Base-by-base conservation (phyloP, 2,113 vertebrate genomes). In the Ascaphus truei region DNA sequence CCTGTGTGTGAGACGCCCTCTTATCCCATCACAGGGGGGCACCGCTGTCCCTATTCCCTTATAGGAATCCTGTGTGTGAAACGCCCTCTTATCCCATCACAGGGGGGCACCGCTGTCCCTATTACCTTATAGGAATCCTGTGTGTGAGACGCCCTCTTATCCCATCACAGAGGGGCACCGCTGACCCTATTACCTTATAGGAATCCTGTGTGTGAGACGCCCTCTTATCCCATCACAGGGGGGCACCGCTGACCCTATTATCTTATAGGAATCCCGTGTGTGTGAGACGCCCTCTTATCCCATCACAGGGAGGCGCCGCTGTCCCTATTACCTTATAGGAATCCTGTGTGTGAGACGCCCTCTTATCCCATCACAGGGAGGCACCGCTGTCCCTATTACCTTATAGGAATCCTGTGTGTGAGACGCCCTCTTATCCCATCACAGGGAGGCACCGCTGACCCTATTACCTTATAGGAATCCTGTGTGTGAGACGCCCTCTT, bases 341-440 rank as follows among this genome's bases (percentile, higher is more conserved):
- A 45, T 45, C 41, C 16, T n/a, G 2, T 18, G 41, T 45, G n/a
- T 45, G 41, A 18, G 41, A 45, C n/a, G 41, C 41, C 4, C 41
- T 45, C n/a, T 45, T 45, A 18, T 18, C 41, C 41, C 41, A 20
- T 7, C 10, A 45, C 5, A 11, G 71, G 83, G 81, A 30, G 12
- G 1, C 11, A 15, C 6, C 4, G 3, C 16, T 48, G n/a, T n/a
- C 5, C 20, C 39, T 41, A n/a, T n/a, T n/a, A n/a, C n/a, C n/a
- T n/a, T n/a, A 3, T 3, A 41, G 39, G 39, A 41, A 45, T 45
- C 41, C 16, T n/a, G 2, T 18, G 41, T 45, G n/a, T 45, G 41
- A 18, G 41, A 45, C n/a, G 41, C 41, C 4, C 41, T 45, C n/a
- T 45, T 45, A 18, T 18, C 41, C 41, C 41, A 20, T 7, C 10